Base-by-base conservation (phyloP, 1,140 invertebrate species). In the Lepidurus arcticus region DNA sequence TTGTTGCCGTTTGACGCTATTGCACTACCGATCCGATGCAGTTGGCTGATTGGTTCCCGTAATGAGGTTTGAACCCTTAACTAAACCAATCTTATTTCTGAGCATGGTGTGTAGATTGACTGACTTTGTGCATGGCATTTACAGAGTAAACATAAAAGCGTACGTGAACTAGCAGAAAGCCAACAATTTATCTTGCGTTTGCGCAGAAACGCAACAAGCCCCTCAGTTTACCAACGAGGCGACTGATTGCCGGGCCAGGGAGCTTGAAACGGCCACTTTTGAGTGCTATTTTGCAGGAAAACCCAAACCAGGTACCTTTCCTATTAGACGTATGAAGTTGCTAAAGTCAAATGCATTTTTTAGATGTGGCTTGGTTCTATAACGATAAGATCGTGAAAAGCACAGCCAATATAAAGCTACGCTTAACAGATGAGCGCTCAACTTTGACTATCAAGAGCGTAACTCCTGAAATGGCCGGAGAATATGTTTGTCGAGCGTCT, bases 331-430 rank as follows among this genome's bases (percentile, higher is more conserved):
- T 43, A 34, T 73, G 21, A 45, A 44, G 11, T 74, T 80, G 73
- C 79, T 81, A 73, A 42, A 21, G 13, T 53, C 73, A 6, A 16
- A 43, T 74, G 79, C 79, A 80, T 81, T 81, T 87, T 89, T 78
- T 85, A 91, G 92, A 93, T 87, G 90, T 97, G 80, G 90, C 92
- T 81, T 98, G 95, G 95, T 96, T 93, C 85, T 92, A 92, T 84
- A 91, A 96, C 83, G 92, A 93, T 82, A 91, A 92, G 85, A 86
- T 93, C 79, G 87, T 96, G 78, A 88, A 89, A 82, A 91, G 89
- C 79, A 90, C 90, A 42, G 89, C 91, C 78, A 90, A 91, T 83
- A 84, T 90, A 13, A 88, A 90, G 84, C 88, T 95, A 81, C 88
- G 88, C 82, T 90, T 93, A 82, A 87, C 91, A 84, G 90, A 94